Percentiles rank a stretch among this genome's conserved stretches.
These are phyloP conservation scores for Trissolcus basalis DNA, from an alignment of 1,140 invertebrate species.

Conservation along the genomic window DNA sequence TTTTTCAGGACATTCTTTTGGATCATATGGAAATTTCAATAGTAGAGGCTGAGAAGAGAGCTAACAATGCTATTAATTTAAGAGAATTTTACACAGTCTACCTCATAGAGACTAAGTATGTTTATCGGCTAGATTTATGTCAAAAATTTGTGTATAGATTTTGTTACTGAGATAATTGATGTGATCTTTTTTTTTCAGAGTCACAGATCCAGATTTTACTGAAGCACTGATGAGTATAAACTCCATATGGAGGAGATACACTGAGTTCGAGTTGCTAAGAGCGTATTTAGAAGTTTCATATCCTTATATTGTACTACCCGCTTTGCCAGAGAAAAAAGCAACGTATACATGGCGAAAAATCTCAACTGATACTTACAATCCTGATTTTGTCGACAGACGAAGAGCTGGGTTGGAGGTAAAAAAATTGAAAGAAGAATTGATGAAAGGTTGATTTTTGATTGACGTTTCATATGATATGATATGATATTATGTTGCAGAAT, in stretches of 20 bases:
- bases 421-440: conserved; percentile 11
- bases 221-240: conserved; percentile 79
- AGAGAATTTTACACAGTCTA: conserved; percentile 90
- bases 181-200: conserved; percentile 75
- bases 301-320: conserved; percentile 86
- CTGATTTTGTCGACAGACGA: conserved; percentile 89
- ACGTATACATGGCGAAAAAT: conserved; percentile 88
- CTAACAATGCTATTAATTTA: conserved; percentile 86
- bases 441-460: no score
- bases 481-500: conserved; percentile 79
- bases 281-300: conserved; percentile 86
- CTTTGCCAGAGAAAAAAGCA: conserved; percentile 88
- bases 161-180: no score
- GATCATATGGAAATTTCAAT: conserved; percentile 89
- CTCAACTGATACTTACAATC: conserved; percentile 87
- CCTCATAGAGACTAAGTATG: conserved; percentile 88
- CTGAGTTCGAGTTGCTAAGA: conserved; percentile 88
- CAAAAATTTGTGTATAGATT: not conserved
- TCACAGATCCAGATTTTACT: conserved; percentile 83
- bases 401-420: conserved; percentile 85
- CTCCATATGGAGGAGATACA: conserved; percentile 88
- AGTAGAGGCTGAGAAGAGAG: conserved; percentile 88
- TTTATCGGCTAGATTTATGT: conserved; percentile 11
- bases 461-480: no score
- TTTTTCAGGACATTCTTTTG: conserved; percentile 82